phyloP scores from a whole-genome alignment of 2,797 vertebrate genomes.

The Alfaro cultratus region DNA sequence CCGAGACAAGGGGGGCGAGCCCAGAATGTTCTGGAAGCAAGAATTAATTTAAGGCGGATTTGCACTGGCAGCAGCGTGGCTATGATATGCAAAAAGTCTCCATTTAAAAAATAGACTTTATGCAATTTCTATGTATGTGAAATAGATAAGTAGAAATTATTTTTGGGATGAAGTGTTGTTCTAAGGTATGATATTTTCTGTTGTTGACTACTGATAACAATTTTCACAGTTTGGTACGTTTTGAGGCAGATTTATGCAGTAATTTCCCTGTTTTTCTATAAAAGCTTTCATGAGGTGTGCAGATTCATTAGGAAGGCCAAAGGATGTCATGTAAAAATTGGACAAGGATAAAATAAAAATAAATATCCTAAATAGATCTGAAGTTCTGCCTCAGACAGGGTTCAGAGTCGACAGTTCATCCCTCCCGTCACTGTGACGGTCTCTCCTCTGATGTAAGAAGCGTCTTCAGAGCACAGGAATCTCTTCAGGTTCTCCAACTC shows the following conservation, averaged over 20 bases:
- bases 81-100: neutral
- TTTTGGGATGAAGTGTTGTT: neutral
- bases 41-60: too few species aligned
- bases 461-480: slow-evolving; percentile 87
- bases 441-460: slow-evolving; percentile 83
- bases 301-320: neutral
- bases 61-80: too few species aligned
- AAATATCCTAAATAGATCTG: neutral
- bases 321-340: neutral
- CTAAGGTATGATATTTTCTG: neutral
- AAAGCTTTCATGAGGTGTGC: too few species aligned
- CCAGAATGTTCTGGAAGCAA: too few species aligned
- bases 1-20: too few species aligned
- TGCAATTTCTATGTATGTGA: neutral
- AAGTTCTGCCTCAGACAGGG: neutral
- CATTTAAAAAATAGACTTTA: neutral
- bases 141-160: neutral
- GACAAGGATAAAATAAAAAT: neutral
- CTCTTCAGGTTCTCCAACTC: too few species aligned
- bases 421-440: slow-evolving; percentile 78
- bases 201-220: too few species aligned
- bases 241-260: neutral
- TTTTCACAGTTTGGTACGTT: neutral
- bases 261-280: neutral
- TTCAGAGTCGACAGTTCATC: slow-evolving; percentile 77